phyloP scores from a whole-genome alignment of 2,888 invertebrate species.

The Auanema sp. region DNA sequence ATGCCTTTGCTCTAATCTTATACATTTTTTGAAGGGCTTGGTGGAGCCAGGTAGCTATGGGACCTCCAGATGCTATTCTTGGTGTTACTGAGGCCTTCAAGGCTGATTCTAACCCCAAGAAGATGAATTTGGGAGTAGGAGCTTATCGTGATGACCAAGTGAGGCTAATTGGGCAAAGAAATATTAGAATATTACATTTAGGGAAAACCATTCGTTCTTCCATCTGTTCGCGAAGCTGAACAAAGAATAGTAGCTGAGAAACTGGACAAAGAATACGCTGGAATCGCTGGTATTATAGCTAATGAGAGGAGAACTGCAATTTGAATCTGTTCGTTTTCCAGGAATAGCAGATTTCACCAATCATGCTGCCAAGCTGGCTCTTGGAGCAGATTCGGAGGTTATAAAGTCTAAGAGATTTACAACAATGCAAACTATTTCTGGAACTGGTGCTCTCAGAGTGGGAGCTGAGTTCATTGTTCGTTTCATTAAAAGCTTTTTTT shows the following conservation, averaged over 20 bases:
- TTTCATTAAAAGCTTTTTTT: slow-evolving; percentile 1
- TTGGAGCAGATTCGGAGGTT: slow-evolving; percentile 79
- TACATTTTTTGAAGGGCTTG: slow-evolving; percentile 35
- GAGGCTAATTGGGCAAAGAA: neutral
- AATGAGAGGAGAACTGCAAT: neutral
- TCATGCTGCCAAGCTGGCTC: slow-evolving; percentile 79
- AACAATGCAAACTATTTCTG: slow-evolving; percentile 86
- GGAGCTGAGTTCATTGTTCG: slow-evolving; percentile 81
- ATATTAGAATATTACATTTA: slow-evolving; percentile 62
- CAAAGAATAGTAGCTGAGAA: slow-evolving; percentile 75
- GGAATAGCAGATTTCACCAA: slow-evolving; percentile 78
- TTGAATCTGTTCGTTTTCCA: slow-evolving; percentile 12
- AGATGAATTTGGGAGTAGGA: slow-evolving; percentile 80
- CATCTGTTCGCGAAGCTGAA: slow-evolving; percentile 89
- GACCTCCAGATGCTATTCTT: slow-evolving; percentile 73
- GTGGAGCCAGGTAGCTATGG: slow-evolving; percentile 62
- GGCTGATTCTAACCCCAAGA: slow-evolving; percentile 83
- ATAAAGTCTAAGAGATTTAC: slow-evolving; percentile 57
- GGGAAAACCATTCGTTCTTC: slow-evolving; percentile 94
- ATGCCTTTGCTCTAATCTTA: neutral
- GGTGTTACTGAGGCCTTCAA: slow-evolving; percentile 91
- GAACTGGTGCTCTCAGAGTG: slow-evolving; percentile 91
- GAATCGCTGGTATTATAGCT: slow-evolving; percentile 76
- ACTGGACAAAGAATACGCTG: slow-evolving; percentile 90
- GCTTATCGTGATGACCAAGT: slow-evolving; percentile 91